Base-by-base conservation (phyloP, 2,888 invertebrate species). In the Drosophila phalerata region DNA sequence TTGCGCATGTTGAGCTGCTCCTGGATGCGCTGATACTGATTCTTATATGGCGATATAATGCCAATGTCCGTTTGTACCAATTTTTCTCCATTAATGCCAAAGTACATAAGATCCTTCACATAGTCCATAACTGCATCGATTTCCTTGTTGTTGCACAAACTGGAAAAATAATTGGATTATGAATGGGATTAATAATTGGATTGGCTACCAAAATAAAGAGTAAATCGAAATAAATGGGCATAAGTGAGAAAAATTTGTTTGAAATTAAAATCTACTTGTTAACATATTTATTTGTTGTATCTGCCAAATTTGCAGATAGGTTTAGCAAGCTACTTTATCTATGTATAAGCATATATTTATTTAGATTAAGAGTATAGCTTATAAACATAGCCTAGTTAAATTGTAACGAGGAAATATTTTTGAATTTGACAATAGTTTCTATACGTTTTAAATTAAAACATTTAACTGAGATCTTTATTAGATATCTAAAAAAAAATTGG, bases 101-200 rank as follows among this genome's bases (percentile, higher is more conserved):
- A 82, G 47, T 90, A 93, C 70, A 93, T 85, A 0, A 96, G 91
- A 53, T 93, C 92, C 73, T 93, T 91, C 0, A 96, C 92, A 86
- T 95, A 96, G 15, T 93, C 90, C 52, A 94, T 88, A 1, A 96
- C 94, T 69, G 93, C 92, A 9, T 93, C 86, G 1, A 95, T 92
- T 91, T 96, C 96, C 32, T 90, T 89, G 1, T 92, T 86, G 90
- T 96, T 96, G 85, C 92, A 95, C 70, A 93, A 93, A 77, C 95
- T 95, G 52, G 0, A 40, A 51, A 30, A 19, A 13, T 11, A 5
- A 22, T 13, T 2, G 11, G 11, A 42, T 42, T 19, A 49, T 15
- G 11, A 10, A 30, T 30, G 9, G 30, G 2, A 30, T 9, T 30
- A 30, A 30, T 2, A 30, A 25, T 15, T 6, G 8, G 6, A 6